phyloP scores from a whole-genome alignment of 2,797 vertebrate species.

The Catostomus latipinnis region DNA sequence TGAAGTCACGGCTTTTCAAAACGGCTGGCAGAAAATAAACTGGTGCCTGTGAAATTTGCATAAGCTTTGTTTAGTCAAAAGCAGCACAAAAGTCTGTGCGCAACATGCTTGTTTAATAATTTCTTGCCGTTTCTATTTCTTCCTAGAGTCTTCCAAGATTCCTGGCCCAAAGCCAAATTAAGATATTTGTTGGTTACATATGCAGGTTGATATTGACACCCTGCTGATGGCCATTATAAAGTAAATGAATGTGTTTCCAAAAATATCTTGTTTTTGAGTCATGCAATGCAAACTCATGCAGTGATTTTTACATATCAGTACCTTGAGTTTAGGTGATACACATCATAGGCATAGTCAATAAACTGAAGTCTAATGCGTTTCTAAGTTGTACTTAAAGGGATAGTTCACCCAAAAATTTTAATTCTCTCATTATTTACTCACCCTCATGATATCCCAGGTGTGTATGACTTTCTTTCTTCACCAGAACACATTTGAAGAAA shows the following conservation, averaged over 20 bases:
- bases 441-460: no score
- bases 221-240: constrained; percentile 9
- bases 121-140: background rate
- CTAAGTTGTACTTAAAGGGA: background rate
- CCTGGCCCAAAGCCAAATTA: background rate
- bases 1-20: constrained; percentile 62
- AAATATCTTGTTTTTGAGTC: background rate
- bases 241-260: background rate
- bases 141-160: background rate
- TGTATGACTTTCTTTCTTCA: no score
- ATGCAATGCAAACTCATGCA: background rate
- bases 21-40: constrained; percentile 46
- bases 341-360: background rate
- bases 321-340: background rate
- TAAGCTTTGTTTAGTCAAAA: constrained; percentile 43
- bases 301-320: background rate
- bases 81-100: constrained; percentile 11
- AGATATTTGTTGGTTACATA: background rate
- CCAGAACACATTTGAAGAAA: no score
- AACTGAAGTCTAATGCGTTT: background rate
- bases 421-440: no score
- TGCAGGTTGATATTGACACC: constrained; percentile 3
- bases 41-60: constrained; percentile 49
- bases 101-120: constrained; percentile 12
- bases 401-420: no score